Evolutionary conservation across 2,797 vertebrate genomes (phyloP), one percentile per base, ranked within the genome.

Genomic region (Enteromius afrohamiltoni): DNA sequence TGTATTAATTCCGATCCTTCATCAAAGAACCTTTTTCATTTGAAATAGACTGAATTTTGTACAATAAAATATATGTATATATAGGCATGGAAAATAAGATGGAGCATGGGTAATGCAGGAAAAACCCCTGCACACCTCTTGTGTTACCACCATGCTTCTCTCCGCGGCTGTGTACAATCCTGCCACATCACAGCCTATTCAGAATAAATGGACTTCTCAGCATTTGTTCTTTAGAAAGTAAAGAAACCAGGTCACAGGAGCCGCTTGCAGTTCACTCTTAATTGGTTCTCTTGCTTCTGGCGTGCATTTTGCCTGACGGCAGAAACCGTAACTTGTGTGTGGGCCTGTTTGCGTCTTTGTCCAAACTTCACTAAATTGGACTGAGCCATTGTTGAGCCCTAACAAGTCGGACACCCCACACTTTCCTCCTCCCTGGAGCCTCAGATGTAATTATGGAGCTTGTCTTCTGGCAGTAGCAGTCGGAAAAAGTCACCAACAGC

Each of bases 401-500:
- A 77, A 80, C 45, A 84, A 85, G 67, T 68, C 47, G 14, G 73
- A 77, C 64, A 60, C 87, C 78, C 84, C 86, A 67, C 84, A 80
- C 85, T 51, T 80, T 62, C 60, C 73, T 78, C 75, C 53, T 51
- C 82, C 71, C 77, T 49, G 77, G 60, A 80, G 79, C 76, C 51
- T 42, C 40, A 49, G 84, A 85, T 86, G 58, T 87, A 87, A 87
- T 86, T 86, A 83, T 55, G 58, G 51, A 83, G 69, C 80, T 82
- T 65, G 76, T 83, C 84, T 83, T 71, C 80, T 82, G 75, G 87
- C 83, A 67, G 64, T 71, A 77, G 49, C 77, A 42, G 74, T 67
- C 53, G 80, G 88, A 87, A 87, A 88, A 88, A 84, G 83, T 88
- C 86, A 87, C 80, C 71, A 79, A 87, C 83, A 81, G 86, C 88